phyloP scores from a whole-genome alignment of 2,888 invertebrate genomes.

The Prostheceraeus crozeri region DNA sequence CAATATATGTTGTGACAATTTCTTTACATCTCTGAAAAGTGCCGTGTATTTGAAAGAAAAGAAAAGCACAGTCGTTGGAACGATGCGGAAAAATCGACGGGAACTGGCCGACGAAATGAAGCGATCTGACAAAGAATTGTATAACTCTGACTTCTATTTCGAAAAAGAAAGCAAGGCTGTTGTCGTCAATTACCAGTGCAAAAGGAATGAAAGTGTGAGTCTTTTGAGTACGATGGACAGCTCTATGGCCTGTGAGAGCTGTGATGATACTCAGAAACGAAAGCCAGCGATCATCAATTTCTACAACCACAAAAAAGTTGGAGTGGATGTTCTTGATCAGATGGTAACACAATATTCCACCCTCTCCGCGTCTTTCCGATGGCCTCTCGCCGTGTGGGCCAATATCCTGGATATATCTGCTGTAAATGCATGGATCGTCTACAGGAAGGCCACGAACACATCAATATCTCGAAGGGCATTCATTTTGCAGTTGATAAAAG shows the following conservation, averaged over 20 bases:
- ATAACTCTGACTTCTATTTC: too few relatives aligned
- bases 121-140: too few relatives aligned
- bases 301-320: neutral
- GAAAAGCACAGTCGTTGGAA: neutral
- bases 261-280: constrained; percentile 7
- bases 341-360: neutral
- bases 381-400: too few relatives aligned
- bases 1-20: constrained; percentile 15
- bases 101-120: too few relatives aligned
- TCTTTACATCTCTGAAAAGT: constrained; percentile 6
- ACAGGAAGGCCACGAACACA: too few relatives aligned
- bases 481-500: too few relatives aligned
- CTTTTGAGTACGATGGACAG: neutral
- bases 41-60: neutral
- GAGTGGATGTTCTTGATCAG: neutral
- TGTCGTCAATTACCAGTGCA: neutral
- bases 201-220: constrained; percentile 4
- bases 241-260: neutral
- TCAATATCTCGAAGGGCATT: too few relatives aligned
- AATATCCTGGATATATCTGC: constrained; percentile 7
- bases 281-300: neutral
- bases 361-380: neutral
- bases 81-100: neutral
- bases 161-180: constrained; percentile 14
- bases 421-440: constrained; percentile 21